Base-by-base conservation (phyloP, 2,888 invertebrate genomes). In the Spilarctia lutea region DNA sequence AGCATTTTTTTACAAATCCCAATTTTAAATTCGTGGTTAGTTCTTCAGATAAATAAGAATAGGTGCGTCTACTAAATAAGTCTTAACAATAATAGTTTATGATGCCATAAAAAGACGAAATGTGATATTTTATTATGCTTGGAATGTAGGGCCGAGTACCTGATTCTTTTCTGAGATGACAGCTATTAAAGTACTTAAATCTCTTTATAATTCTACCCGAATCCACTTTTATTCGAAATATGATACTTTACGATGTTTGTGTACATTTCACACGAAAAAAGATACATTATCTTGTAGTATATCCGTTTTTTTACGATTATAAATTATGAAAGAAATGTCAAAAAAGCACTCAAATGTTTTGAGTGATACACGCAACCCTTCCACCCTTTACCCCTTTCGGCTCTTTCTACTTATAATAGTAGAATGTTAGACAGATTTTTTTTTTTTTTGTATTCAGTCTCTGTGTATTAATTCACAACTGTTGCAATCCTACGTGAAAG, bases 81-180 rank as follows among this genome's bases (percentile, higher is more conserved):
- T 30, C 30, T 30, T 63, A 63, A 71, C 63, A 71, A 63, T 71
- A 71, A 71, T 60, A 60, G 20, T 75, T 84, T 78, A 84, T 72
- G 83, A 81, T 75, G 77, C 81, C 77, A 75, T 87, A 81, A 87
- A 83, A 76, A 77, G 65, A 11, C 45, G 87, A 83, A 86, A 87
- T 78, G 75, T 82, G 86, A 87, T 87, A 84, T 85, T 87, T 87
- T 86, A 85, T 68, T 77, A 82, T 83, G 82, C 84, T 75, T n/a
- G 83, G 86, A 85, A 87, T 75, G 75, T 74, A 75, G 79, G 75
- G 66, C 66, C 76, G 73, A 20, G 71, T 85, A 82, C 83, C 85
- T 85, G 83, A 81, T 78, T 74, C 79, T 77, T 77, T 82, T 80
- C 18, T 75, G 81, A 79, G 81, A 80, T 83, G 81, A 76, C 67